Base-by-base conservation (phyloP, 2,888 invertebrate genomes). In the Alloscopus bannaensis region DNA sequence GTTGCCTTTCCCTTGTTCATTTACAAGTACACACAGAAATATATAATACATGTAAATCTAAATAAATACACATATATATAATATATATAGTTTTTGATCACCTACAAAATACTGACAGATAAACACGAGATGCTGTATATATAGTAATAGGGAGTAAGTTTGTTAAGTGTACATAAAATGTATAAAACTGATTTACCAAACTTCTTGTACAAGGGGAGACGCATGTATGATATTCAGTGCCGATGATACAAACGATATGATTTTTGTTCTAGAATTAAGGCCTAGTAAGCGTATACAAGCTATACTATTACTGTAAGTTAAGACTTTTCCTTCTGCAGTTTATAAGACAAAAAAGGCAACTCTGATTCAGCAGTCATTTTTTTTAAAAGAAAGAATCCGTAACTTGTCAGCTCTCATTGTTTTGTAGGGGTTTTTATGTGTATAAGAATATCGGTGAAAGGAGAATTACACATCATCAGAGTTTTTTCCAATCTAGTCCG, bases 1-100 rank as follows among this genome's bases (percentile, higher is more conserved):
- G 73, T 73, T 73, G 73, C 73, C 73, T 73, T 73, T 73, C 73
- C 73, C 73, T 73, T 73, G 73, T 73, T 73, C 65, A 47, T 73
- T 73, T 55, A 66, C 66, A 73, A 73, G 65, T 73, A 66, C 40
- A 72, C 65, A 73, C 52, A 66, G 47, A 64, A 62, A 71, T 50
- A 62, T 29, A 24, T 6, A 36, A 6, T 45, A 45, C 45, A 57
- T 57, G 31, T n/a, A n/a, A n/a, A n/a, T n/a, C n/a, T n/a, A n/a
- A n/a, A n/a, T n/a, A n/a, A n/a, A n/a, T n/a, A n/a, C n/a, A n/a
- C n/a, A n/a, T n/a, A n/a, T n/a, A n/a, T n/a, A n/a, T n/a, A 45
- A 45, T 29, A 57, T 57, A 62, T 72, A 62, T 72, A 72, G 64
- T 72, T 72, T 72, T 72, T 72, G 72, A 72, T 70, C 69, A 69